Evolutionary conservation across 2,888 invertebrate genomes (phyloP).

Genomic region (Diplazon laetatorius): DNA sequence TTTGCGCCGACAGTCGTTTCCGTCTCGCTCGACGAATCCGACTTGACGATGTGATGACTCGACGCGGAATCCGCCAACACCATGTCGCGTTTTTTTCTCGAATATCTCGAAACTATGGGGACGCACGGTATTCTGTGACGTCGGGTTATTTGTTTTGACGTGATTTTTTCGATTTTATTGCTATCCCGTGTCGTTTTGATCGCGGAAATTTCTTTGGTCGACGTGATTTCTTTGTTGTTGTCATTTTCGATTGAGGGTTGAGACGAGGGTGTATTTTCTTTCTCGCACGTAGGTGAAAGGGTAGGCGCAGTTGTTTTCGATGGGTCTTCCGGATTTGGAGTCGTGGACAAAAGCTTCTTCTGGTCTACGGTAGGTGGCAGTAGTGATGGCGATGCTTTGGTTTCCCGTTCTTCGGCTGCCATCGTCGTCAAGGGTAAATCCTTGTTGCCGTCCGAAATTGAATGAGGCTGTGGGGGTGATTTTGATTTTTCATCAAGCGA

Average conservation of each 20-base stretch:
- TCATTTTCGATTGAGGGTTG: neutral
- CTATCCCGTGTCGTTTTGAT: constrained; percentile 17
- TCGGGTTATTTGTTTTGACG: constrained; percentile 32
- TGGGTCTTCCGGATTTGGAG: neutral
- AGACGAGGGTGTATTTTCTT: neutral
- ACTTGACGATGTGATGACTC: constrained; percentile 14
- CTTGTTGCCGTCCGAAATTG: neutral
- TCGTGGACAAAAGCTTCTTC: neutral
- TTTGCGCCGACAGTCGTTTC: constrained; percentile 1
- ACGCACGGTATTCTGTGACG: constrained; percentile 48
- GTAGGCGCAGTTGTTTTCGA: neutral
- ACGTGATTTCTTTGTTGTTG: constrained; percentile 1
- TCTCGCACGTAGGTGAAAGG: neutral
- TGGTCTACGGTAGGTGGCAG: neutral
- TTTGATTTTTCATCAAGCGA: neutral
- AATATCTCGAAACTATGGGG: constrained; percentile 55
- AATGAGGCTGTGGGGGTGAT: neutral
- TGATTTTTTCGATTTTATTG: constrained; percentile 15
- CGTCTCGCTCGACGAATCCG: neutral
- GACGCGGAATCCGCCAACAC: constrained; percentile 39
- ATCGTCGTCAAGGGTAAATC: neutral
- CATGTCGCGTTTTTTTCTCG: constrained; percentile 37
- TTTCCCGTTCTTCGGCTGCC: neutral
- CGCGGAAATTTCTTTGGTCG: neutral
- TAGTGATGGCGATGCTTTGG: neutral